phyloP scores from a whole-genome alignment of 2,888 invertebrate genomes.

The Thecophora atra region DNA sequence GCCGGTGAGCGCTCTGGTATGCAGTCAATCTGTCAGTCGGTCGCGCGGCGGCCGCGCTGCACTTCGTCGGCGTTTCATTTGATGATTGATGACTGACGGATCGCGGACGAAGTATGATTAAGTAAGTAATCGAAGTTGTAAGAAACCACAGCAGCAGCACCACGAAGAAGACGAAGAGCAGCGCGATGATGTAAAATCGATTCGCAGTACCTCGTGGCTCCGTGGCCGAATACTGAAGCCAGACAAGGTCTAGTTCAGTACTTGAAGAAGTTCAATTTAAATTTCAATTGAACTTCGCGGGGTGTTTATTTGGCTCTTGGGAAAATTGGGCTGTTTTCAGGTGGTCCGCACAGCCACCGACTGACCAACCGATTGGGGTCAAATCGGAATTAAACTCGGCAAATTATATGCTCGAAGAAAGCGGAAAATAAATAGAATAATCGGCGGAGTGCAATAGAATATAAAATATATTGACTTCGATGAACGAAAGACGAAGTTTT shows the following conservation, averaged over 20 bases:
- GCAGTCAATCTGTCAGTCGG: conserved; percentile 60
- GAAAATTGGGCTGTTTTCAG: conserved; percentile 18
- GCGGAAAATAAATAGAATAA: too few species aligned
- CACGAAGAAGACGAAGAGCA: neutral
- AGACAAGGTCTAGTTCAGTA: conserved; percentile 27
- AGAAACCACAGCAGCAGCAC: neutral
- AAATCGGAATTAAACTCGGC: conserved; percentile 4
- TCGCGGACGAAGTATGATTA: conserved; percentile 62
- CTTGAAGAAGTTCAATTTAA: conserved; percentile 16
- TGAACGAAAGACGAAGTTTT: too few species aligned
- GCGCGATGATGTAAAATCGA: neutral
- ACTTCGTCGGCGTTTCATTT: conserved; percentile 58
- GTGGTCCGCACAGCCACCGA: conserved; percentile 7
- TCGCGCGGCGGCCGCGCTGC: conserved; percentile 41
- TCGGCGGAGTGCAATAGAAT: too few species aligned
- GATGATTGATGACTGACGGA: conserved; percentile 63
- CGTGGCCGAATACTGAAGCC: conserved; percentile 1
- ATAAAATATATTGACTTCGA: too few species aligned
- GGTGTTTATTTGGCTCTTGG: conserved; percentile 7
- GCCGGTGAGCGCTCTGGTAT: conserved; percentile 22
- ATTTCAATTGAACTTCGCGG: neutral
- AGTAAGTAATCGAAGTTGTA: conserved; percentile 49
- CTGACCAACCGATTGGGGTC: neutral
- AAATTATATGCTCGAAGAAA: too few species aligned
- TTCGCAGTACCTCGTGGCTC: conserved; percentile 7